These are phyloP conservation scores for Tetramorium alpestre DNA, from an alignment of 1,140 invertebrate species.

Conservation along the genomic window DNA sequence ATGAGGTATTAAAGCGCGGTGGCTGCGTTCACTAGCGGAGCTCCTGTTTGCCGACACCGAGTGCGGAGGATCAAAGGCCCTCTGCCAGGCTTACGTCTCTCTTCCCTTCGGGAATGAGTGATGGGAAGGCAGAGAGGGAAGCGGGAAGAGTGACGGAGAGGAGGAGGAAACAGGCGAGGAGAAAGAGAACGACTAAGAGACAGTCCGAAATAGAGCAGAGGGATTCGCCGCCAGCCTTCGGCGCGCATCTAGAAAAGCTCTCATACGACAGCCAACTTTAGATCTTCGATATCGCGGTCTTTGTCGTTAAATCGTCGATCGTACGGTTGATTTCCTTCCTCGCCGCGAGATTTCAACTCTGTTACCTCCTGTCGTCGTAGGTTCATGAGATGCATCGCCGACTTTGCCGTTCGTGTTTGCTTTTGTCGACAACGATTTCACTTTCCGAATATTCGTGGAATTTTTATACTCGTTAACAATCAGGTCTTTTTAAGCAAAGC, in stretches of 20 bases:
- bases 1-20: conserved; percentile 86
- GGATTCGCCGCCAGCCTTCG: conserved; percentile 38
- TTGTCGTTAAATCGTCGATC: conserved; percentile 69
- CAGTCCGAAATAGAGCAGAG: conserved; percentile 50
- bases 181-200: neutral
- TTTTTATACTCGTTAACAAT: neutral
- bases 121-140: conserved; percentile 54
- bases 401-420: conserved; percentile 20
- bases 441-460: neutral
- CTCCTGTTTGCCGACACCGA: conserved; percentile 84
- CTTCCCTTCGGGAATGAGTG: conserved; percentile 53
- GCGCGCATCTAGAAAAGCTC: conserved; percentile 39
- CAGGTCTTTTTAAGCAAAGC: neutral
- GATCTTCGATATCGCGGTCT: conserved; percentile 52
- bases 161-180: neutral
- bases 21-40: conserved; percentile 80
- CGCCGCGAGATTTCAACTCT: conserved; percentile 38
- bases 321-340: conserved; percentile 58
- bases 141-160: neutral
- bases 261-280: conserved; percentile 64
- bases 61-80: conserved; percentile 85
- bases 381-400: conserved; percentile 24
- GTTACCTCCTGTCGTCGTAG: conserved; percentile 20
- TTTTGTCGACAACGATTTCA: conserved; percentile 1
- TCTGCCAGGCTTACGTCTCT: conserved; percentile 70